phyloP scores from a whole-genome alignment of 2,888 invertebrate genomes.

The Peribatodes rhomboidaria region DNA sequence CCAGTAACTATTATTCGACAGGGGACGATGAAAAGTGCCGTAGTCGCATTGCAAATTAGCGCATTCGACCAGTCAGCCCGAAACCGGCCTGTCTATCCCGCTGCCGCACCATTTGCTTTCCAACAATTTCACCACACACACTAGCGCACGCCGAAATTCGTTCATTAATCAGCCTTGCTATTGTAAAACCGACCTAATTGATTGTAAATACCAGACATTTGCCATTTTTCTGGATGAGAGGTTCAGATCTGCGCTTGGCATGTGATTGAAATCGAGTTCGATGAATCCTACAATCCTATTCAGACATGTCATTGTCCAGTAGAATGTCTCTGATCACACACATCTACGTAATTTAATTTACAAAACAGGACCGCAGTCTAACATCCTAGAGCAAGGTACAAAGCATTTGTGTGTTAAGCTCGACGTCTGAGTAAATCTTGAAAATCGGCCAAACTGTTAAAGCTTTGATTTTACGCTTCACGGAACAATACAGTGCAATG shows the following conservation, averaged over 20 bases:
- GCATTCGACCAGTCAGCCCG: slow-evolving; percentile 68
- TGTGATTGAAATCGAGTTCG: slow-evolving; percentile 11
- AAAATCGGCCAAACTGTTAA: slow-evolving; percentile 24
- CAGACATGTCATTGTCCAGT: neutral
- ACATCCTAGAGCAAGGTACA: neutral
- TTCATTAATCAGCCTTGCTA: slow-evolving; percentile 58
- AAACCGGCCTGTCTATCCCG: slow-evolving; percentile 65
- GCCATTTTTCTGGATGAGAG: slow-evolving; percentile 26
- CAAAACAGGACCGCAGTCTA: neutral
- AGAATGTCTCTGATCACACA: neutral
- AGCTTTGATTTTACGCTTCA: slow-evolving; percentile 40
- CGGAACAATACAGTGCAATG: slow-evolving; percentile 37
- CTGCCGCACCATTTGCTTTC: slow-evolving; percentile 70
- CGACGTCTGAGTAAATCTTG: slow-evolving; percentile 12
- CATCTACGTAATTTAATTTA: neutral
- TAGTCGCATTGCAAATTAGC: slow-evolving; percentile 74
- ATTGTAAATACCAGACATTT: slow-evolving; percentile 48
- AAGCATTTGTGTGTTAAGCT: slow-evolving; percentile 2
- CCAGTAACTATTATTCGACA: slow-evolving; percentile 21
- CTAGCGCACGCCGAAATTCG: slow-evolving; percentile 54
- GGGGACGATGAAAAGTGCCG: slow-evolving; percentile 65
- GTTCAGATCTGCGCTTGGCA: slow-evolving; percentile 4
- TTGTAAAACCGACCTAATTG: slow-evolving; percentile 55
- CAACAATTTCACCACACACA: slow-evolving; percentile 60
- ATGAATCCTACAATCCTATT: neutral